phyloP scores from a whole-genome alignment of 2,113 vertebrate species.

The Typhlomys cinereus region DNA sequence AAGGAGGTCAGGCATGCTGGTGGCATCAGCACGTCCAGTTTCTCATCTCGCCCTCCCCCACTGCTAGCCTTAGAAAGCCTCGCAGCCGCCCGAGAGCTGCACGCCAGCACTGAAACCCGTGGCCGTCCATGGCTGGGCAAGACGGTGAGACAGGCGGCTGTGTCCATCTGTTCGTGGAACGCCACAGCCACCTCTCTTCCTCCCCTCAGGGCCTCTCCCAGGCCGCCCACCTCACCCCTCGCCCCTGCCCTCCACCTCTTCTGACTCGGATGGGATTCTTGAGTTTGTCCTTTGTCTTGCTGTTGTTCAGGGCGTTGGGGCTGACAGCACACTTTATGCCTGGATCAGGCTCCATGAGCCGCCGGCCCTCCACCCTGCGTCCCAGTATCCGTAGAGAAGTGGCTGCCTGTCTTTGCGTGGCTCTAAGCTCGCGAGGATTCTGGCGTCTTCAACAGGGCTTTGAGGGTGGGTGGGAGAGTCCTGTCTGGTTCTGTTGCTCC shows the following conservation, averaged over 20 bases:
- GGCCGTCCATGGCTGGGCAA: too few relatives aligned
- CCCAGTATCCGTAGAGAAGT: neutral
- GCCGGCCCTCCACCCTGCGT: fast-evolving
- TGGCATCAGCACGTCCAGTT: neutral
- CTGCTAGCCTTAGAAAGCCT: neutral
- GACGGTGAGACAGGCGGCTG: too few relatives aligned
- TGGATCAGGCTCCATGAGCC: fast-evolving
- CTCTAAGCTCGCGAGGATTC: neutral
- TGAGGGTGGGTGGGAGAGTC: fast-evolving
- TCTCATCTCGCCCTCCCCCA: neutral
- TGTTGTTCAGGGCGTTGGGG: neutral
- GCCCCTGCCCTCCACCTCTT: fast-evolving
- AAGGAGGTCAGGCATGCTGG: neutral
- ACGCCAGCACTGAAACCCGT: neutral
- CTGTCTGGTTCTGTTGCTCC: fast-evolving
- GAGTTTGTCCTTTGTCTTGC: neutral
- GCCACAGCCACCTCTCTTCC: fast-evolving
- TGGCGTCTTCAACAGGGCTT: neutral
- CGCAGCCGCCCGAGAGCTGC: neutral
- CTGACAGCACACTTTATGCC: fast-evolving
- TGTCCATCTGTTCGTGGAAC: fast-evolving
- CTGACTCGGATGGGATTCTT: fast-evolving
- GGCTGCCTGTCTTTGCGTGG: fast-evolving
- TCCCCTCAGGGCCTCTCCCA: neutral
- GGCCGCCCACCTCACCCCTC: fast-evolving